A percentile compares a stretch with the other conserved stretches of the same genome.
Conservation (phyloP, 2,888 invertebrate species). For the Nomada hirtipes region DNA sequence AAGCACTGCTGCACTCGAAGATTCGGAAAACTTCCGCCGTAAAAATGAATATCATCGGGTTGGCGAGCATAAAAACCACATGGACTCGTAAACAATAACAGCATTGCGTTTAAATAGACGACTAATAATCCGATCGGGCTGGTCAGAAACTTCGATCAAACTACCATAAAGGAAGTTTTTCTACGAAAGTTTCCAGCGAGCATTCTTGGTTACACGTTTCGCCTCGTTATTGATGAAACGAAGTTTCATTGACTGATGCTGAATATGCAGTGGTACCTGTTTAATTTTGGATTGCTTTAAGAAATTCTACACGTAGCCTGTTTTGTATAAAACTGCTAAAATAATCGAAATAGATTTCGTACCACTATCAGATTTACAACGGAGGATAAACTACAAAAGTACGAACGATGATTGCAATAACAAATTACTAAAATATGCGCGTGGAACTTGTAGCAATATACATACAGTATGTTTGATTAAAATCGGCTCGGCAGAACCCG, state of each 20-base stretch:
- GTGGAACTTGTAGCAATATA: too few species aligned
- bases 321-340: too few species aligned
- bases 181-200: conserved; percentile 43
- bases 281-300: too few species aligned
- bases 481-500: too few species aligned
- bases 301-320: too few species aligned
- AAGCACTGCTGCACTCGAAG: background rate
- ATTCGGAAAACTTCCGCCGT: conserved; percentile 22
- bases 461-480: too few species aligned
- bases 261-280: conserved; percentile 14
- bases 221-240: conserved; percentile 63
- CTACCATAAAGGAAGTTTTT: conserved; percentile 65
- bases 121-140: conserved; percentile 54
- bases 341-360: too few species aligned
- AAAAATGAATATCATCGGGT: conserved; percentile 31
- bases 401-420: too few species aligned
- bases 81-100: conserved; percentile 58
- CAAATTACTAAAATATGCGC: too few species aligned
- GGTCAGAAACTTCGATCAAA: conserved; percentile 62
- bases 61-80: conserved; percentile 14
- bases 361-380: too few species aligned
- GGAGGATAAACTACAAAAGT: too few species aligned
- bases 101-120: conserved; percentile 55
- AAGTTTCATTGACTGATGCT: conserved; percentile 52
- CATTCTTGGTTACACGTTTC: conserved; percentile 22